phyloP scores from a whole-genome alignment of 2,113 vertebrate genomes.

The Atractosteus spatula region DNA sequence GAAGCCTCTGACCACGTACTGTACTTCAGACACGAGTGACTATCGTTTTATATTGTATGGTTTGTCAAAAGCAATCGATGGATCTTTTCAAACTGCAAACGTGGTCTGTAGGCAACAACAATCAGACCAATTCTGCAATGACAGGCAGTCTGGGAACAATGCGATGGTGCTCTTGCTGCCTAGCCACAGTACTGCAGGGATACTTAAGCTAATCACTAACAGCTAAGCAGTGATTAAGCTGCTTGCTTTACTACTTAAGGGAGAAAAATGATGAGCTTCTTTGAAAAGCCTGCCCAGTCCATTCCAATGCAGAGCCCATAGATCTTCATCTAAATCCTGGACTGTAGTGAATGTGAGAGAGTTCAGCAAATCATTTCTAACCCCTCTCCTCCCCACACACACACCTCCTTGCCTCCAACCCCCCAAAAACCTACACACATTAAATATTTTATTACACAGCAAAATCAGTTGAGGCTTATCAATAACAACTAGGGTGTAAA shows the following conservation, averaged over 20 bases:
- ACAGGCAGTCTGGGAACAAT: background rate
- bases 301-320: constrained; percentile 42
- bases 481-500: constrained; percentile 82
- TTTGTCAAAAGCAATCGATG: no score
- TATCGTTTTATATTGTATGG: no score
- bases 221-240: constrained; percentile 61
- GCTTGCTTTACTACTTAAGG: constrained; percentile 32
- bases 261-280: constrained; percentile 45
- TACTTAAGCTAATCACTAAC: constrained; percentile 47
- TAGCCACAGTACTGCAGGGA: background rate
- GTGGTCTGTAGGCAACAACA: background rate
- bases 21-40: no score
- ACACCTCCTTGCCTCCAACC: background rate
- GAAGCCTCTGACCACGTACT: no score
- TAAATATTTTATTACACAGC: constrained; percentile 70
- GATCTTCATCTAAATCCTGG: constrained; percentile 51
- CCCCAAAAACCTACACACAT: constrained; percentile 29
- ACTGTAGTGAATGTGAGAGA: background rate
- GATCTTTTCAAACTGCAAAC: no score
- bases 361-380: constrained; percentile 28
- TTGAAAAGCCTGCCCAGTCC: constrained; percentile 36
- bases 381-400: background rate
- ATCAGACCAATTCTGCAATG: background rate
- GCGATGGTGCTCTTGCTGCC: background rate
- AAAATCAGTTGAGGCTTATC: constrained; percentile 82